Evolutionary conservation across 2,113 vertebrate species (phyloP).

Genomic region (Crotophaga sulcirostris): DNA sequence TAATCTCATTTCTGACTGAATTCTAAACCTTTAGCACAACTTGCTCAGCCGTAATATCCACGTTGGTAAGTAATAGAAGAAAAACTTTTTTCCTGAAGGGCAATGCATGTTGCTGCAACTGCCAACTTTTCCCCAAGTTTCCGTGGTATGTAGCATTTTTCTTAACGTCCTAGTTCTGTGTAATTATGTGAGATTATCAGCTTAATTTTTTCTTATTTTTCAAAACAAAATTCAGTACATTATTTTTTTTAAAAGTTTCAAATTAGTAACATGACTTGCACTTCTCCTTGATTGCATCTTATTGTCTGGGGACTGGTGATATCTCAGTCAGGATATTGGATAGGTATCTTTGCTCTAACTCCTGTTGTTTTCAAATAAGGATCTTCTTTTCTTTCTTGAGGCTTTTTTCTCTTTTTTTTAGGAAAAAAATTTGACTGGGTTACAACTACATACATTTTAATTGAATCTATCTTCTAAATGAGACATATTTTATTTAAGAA

Average conservation of each 20-base stretch:
- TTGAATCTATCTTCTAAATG: neutral
- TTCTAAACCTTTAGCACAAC: neutral
- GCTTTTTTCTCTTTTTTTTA: neutral
- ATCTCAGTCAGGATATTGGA: neutral
- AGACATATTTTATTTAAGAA: neutral
- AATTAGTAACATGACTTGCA: neutral
- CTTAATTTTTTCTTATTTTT: neutral
- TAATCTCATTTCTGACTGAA: neutral
- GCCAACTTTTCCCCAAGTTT: neutral
- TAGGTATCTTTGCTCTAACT: neutral
- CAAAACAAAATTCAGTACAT: neutral
- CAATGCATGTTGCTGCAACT: neutral
- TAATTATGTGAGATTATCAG: neutral
- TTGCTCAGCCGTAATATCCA: neutral
- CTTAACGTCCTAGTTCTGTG: neutral
- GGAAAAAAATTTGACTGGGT: neutral
- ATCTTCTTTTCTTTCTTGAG: neutral
- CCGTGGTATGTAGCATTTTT: neutral
- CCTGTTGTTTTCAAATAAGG: neutral
- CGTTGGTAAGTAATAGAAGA: neutral
- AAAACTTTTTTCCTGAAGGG: neutral
- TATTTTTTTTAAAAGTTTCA: neutral
- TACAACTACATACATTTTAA: neutral
- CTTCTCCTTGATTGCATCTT: neutral
- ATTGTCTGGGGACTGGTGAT: neutral